phyloP scores from a whole-genome alignment of 2,113 vertebrate genomes.

The Erythrocercus mccallii region DNA sequence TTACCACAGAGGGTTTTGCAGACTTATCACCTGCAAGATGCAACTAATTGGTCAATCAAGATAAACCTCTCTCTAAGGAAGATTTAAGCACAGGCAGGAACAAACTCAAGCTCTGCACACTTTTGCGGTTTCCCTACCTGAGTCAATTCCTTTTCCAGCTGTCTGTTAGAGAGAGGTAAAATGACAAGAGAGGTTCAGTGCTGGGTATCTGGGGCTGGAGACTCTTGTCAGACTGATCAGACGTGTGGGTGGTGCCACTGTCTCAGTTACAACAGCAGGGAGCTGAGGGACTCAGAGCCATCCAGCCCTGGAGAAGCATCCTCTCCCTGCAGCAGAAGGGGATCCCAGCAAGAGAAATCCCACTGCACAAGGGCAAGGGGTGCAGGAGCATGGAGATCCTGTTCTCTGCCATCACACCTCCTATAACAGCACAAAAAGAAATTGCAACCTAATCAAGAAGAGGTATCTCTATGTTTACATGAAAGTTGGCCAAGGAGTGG shows the following conservation, averaged over 20 bases:
- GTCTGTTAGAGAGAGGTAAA: not conserved
- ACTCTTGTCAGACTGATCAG: not conserved
- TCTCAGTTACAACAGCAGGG: not conserved
- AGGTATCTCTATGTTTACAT: not conserved
- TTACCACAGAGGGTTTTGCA: not conserved
- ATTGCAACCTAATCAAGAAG: not conserved
- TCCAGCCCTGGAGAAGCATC: not conserved
- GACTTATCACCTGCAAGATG: not conserved
- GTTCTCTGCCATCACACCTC: not conserved
- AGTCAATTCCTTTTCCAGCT: not conserved
- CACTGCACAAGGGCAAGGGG: not conserved
- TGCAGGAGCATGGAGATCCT: not conserved
- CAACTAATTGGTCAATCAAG: conserved; percentile 17
- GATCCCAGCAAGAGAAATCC: not conserved
- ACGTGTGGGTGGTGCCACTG: not conserved
- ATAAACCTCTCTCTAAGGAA: not conserved
- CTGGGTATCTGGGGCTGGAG: not conserved
- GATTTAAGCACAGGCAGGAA: not conserved
- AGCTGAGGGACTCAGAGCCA: not conserved
- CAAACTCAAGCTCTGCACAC: not conserved
- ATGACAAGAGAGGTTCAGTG: not conserved
- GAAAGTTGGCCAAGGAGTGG: not conserved
- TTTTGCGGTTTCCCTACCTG: not conserved
- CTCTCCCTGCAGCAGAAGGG: not conserved
- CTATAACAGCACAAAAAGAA: not conserved